Evolutionary conservation across 2,113 vertebrate species (phyloP).

Genomic region (Vidua macroura): DNA sequence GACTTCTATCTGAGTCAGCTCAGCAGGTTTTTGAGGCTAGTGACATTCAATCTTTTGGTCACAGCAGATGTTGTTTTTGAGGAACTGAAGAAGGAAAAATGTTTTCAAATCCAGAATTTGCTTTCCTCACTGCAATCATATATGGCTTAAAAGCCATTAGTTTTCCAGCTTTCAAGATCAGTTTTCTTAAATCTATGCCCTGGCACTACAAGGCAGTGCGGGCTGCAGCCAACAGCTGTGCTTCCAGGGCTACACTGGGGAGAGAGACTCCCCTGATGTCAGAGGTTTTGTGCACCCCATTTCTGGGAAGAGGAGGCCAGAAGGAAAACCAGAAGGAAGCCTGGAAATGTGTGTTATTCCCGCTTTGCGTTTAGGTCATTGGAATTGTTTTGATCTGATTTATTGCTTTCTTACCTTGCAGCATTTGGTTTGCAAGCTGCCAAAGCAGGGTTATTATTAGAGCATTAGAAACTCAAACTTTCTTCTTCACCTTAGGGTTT

Average conservation of each 20-base stretch:
- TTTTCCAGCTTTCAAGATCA: not conserved
- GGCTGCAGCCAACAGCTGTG: not conserved
- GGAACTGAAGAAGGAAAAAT: not conserved
- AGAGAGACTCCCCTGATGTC: fast-evolving
- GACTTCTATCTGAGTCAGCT: not conserved
- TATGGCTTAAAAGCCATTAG: not conserved
- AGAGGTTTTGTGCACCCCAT: not conserved
- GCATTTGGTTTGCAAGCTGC: not conserved
- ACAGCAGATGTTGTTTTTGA: not conserved
- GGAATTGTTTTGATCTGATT: not conserved
- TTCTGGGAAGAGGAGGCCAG: not conserved
- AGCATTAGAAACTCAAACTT: not conserved
- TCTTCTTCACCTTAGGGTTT: not conserved
- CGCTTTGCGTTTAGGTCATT: fast-evolving
- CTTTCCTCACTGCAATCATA: not conserved
- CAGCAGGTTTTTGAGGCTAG: not conserved
- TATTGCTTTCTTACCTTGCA: not conserved
- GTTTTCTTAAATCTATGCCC: not conserved
- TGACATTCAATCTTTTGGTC: not conserved
- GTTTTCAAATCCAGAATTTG: not conserved
- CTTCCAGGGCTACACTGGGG: not conserved
- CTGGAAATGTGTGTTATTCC: not conserved
- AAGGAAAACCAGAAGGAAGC: not conserved
- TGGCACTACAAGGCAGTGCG: not conserved
- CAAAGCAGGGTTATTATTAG: not conserved